Base-by-base conservation (phyloP, 2,888 invertebrate species). In the Synergus gifuensis region DNA sequence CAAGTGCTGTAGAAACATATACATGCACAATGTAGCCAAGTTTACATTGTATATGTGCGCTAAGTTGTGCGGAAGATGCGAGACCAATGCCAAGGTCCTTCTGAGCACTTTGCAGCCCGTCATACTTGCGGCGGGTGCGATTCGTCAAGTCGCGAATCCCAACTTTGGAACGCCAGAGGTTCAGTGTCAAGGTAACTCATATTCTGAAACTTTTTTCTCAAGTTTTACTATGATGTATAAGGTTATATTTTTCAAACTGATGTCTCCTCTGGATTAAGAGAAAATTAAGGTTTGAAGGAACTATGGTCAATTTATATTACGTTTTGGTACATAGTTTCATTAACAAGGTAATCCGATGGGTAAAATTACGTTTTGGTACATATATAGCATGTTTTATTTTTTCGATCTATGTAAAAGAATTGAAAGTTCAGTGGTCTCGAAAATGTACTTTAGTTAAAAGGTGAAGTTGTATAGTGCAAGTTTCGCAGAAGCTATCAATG, bases 31-130 rank as follows among this genome's bases (percentile, higher is more conserved):
- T 58, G 78, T 78, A 62, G 73, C 78, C 58, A 11, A 54, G 58
- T 58, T 79, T 67, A 67, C 79, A 78, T 77, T 79, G 80, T 79
- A 82, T 79, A 83, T 81, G 82, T 82, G 82, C 78, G 83, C 83
- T 83, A 86, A 87, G 85, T 85, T 82, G 85, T 82, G 82, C 86
- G 85, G 84, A 87, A 86, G 85, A 76, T 77, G 69, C 78, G 81
- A 83, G 84, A 80, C 85, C 87, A 88, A 85, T 88, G 88, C 88
- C 88, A 88, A 88, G 88, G 87, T 87, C 86, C 85, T 83, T 85
- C 83, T 82, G 80, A 80, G 83, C 84, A 78, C 79, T 80, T 81
- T 78, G 80, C 46, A 76, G 77, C 79, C 81, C 78, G 81, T 81
- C 82, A 80, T 79, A 58, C n/a, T 58, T 58, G 58, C 58, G 18